A percentile compares a stretch with the other conserved stretches of the same genome.
Evolutionary conservation across 2,797 vertebrate genomes (phyloP).

Genomic region (Alectoris magna): DNA sequence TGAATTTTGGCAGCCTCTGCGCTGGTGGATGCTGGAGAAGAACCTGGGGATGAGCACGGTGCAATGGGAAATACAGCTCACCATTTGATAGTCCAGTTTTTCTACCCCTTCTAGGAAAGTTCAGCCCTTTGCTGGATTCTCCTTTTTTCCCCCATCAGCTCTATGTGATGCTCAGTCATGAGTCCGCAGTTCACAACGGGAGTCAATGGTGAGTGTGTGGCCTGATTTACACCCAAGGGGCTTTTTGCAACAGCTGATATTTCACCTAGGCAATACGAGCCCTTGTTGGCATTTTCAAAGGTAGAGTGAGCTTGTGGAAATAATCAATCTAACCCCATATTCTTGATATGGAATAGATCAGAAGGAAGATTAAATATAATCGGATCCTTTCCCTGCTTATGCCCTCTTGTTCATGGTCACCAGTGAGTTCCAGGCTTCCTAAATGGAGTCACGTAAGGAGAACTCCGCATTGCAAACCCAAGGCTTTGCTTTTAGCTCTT

Average conservation of each 20-base stretch:
- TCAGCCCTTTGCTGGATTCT: neutral
- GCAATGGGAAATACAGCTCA: rapidly evolving
- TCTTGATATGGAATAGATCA: neutral
- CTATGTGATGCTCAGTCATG: neutral
- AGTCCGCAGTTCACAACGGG: neutral
- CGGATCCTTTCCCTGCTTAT: neutral
- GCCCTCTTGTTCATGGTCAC: neutral
- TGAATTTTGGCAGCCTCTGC: rapidly evolving
- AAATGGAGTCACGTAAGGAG: rapidly evolving
- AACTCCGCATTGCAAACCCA: rapidly evolving
- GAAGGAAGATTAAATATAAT: rapidly evolving
- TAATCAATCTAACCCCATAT: rapidly evolving
- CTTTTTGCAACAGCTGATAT: neutral
- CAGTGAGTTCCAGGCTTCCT: neutral
- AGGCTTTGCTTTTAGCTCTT: neutral
- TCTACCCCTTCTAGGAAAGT: rapidly evolving
- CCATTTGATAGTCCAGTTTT: neutral
- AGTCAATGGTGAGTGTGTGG: neutral
- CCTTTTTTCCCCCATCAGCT: neutral
- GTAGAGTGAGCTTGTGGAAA: neutral
- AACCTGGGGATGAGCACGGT: neutral
- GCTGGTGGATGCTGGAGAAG: neutral
- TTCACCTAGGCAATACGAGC: rapidly evolving
- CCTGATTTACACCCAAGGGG: neutral
- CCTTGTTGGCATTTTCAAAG: neutral